phyloP scores from a whole-genome alignment of 2,797 vertebrate genomes.

The Melanogrammus aeglefinus region DNA sequence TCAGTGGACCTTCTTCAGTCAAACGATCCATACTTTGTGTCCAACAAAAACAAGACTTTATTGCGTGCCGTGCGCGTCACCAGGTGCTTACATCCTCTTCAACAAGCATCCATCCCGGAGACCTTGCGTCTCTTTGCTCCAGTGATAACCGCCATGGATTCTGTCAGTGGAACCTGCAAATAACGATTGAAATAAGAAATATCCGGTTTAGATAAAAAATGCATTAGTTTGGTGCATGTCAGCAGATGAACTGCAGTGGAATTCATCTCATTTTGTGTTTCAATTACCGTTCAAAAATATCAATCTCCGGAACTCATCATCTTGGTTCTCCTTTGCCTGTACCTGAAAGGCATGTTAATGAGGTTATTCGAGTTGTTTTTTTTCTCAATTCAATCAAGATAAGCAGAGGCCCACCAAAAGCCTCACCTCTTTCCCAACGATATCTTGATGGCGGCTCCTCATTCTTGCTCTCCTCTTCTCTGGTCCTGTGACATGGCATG shows the following conservation, averaged over 20 bases:
- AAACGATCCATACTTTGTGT: conserved; percentile 27
- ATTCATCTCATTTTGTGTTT: conserved; percentile 2
- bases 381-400: too few species aligned
- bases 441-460: conserved; percentile 32
- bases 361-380: too few species aligned
- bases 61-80: conserved; percentile 57
- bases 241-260: not conserved
- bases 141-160: not conserved
- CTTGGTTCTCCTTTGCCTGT: conserved; percentile 52
- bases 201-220: not conserved
- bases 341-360: conserved; percentile 29
- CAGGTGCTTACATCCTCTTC: conserved; percentile 48
- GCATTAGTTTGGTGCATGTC: not conserved
- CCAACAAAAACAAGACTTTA: conserved; percentile 38
- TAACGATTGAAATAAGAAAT: not conserved
- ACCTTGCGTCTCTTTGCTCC: conserved; percentile 42
- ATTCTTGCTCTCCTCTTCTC: conserved; percentile 52
- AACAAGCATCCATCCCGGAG: conserved; percentile 32
- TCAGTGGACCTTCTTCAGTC: conserved; percentile 27
- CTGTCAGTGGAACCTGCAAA: conserved; percentile 56
- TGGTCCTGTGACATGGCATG: conserved; percentile 48
- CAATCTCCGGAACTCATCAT: conserved; percentile 41
- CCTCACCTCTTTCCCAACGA: conserved; percentile 65
- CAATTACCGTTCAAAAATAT: conserved; percentile 57
- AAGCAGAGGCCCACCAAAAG: too few species aligned